These are phyloP conservation scores for Rutpela maculata DNA, from an alignment of 2,888 invertebrate species.

Conservation along the genomic window DNA sequence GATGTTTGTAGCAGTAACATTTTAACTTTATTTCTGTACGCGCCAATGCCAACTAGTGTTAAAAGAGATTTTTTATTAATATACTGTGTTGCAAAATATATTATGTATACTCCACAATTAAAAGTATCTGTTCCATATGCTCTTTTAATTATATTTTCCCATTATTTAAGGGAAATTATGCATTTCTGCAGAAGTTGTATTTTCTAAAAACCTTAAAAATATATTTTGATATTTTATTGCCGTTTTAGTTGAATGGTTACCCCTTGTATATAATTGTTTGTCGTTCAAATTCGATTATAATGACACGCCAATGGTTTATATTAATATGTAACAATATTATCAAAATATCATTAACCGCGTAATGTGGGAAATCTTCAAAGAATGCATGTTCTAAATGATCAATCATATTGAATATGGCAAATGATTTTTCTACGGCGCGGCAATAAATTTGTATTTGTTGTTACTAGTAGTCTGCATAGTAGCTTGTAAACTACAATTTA, in stretches of 20 bases:
- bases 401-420: constrained; percentile 13
- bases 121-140: too few species aligned
- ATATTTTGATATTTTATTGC: too few species aligned
- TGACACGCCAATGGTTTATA: constrained; percentile 12
- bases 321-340: constrained; percentile 9
- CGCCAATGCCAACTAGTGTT: background rate
- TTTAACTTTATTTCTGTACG: background rate
- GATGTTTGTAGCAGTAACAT: background rate
- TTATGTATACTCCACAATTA: background rate
- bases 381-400: background rate
- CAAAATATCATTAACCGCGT: background rate
- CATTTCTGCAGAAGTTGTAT: too few species aligned
- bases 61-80: background rate
- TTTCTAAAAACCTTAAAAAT: too few species aligned
- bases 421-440: constrained; percentile 7
- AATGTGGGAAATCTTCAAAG: background rate
- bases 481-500: background rate
- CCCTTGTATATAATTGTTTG: constrained; percentile 7
- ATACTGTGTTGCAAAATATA: constrained; percentile 15
- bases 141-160: too few species aligned
- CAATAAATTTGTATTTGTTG: constrained; percentile 3
- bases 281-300: background rate
- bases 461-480: background rate
- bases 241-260: background rate
- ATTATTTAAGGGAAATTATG: too few species aligned